A percentile compares a stretch with the other conserved stretches of the same genome.
Evolutionary conservation across 53 echinoderm and acorn worm species (phyloP).

Genomic region (Zoroaster sp.): DNA sequence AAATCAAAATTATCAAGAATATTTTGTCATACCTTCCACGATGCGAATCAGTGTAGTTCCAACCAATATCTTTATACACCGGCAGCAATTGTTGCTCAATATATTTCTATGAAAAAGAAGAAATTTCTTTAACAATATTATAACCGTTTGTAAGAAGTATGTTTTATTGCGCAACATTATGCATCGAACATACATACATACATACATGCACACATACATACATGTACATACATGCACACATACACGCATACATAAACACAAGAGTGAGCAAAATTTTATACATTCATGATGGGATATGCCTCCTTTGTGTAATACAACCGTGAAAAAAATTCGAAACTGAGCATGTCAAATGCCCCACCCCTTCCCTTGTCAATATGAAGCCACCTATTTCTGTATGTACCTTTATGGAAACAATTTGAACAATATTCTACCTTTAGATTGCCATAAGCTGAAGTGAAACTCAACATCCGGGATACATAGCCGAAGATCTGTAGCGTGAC

Average conservation of each 20-base stretch:
- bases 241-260: too few relatives aligned
- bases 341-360: too few relatives aligned
- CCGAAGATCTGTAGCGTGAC: conserved; percentile 64
- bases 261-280: too few relatives aligned
- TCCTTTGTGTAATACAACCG: too few relatives aligned
- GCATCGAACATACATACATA: too few relatives aligned
- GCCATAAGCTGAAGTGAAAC: conserved; percentile 77
- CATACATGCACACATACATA: too few relatives aligned
- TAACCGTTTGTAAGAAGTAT: too few relatives aligned
- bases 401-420: not conserved
- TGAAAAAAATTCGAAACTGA: too few relatives aligned
- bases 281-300: too few relatives aligned
- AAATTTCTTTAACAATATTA: not conserved
- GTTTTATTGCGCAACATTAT: too few relatives aligned
- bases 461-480: conserved; percentile 81
- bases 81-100: conserved; percentile 63
- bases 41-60: conserved; percentile 68
- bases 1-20: not conserved
- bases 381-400: not conserved
- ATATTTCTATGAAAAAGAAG: conserved; percentile 62
- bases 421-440: conserved; percentile 67
- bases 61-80: conserved; percentile 69
- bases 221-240: too few relatives aligned
- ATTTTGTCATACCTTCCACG: conserved; percentile 39
- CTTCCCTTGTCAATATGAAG: not conserved